Base-by-base conservation (phyloP, 1,140 invertebrate genomes). In the Drosophila littoralis region DNA sequence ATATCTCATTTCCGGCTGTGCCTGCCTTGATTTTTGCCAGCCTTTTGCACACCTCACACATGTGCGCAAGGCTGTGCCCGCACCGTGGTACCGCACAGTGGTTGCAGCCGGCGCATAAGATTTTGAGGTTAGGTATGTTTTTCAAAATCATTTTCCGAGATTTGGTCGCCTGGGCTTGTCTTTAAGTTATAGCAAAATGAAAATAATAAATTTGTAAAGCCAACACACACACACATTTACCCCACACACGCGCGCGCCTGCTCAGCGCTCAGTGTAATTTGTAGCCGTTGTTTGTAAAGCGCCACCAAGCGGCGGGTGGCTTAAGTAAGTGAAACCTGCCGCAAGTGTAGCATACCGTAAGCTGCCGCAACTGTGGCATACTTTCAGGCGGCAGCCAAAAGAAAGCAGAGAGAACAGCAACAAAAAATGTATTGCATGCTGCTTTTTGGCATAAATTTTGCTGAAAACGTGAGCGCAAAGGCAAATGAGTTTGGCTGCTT, bases 381-480 rank as follows among this genome's bases (percentile, higher is more conserved):
- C 72, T 75, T 75, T 63, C 43, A 22, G 72, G 66, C 65, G 12
- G 15, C 12, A 28, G 48, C 46, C 10, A 35, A 74, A 69, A 69
- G 38, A 69, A 51, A 46, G 45, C 32, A 46, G n/a, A 54, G 48
- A 28, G 8, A 54, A 32, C 32, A 51, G 12, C 6, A 10, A 9
- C 42, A 50, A 61, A 61, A 60, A 69, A 69, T 74, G 65, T 69
- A 74, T 74, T 73, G 76, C 81, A 66, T 63, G 74, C 67, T 83
- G 67, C 63, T 81, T 85, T 74, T 79, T 88, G 83, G 79, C 79
- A 88, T 89, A 88, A 83, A 88, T 88, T 89, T 77, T 61, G 42
- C 50, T 50, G 52, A 55, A 72, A 71, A 88, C 83, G 83, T 88
- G 84, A 88, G 73, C 70, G 83, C 72, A 89, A 88, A 88, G 84